These are phyloP conservation scores for Mantis religiosa DNA, from an alignment of 2,888 invertebrate species.

Conservation along the genomic window DNA sequence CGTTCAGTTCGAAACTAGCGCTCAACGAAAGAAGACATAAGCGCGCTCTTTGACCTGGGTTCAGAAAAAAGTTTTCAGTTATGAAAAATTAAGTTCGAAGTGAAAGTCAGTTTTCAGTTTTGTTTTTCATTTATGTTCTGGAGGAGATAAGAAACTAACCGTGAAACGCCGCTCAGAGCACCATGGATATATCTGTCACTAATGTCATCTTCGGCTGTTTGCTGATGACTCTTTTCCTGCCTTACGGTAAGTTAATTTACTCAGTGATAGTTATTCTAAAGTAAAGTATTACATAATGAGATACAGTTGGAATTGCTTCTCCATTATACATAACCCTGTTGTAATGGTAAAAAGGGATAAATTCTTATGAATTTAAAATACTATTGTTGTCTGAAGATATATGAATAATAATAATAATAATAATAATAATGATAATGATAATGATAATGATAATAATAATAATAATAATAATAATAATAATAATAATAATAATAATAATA, in stretches of 20 bases:
- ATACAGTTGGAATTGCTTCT: too few relatives aligned
- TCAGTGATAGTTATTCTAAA: too few relatives aligned
- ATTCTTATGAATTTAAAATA: too few relatives aligned
- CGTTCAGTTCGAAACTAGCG: neutral
- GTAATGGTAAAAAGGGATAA: too few relatives aligned
- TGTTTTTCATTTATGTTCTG: neutral
- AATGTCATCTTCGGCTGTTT: neutral
- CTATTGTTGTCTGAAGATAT: too few relatives aligned
- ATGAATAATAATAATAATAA: too few relatives aligned
- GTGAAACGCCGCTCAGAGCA: constrained; percentile 3
- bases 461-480: too few relatives aligned
- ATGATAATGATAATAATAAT: too few relatives aligned
- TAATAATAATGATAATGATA: too few relatives aligned
- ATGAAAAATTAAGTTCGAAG: neutral
- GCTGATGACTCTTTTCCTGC: neutral
- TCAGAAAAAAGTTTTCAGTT: neutral
- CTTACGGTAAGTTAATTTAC: neutral
- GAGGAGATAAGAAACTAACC: neutral
- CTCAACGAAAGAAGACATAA: neutral
- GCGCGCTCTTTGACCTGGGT: neutral
- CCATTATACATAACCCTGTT: too few relatives aligned
- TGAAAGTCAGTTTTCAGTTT: neutral
- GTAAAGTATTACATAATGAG: too few relatives aligned
- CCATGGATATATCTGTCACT: constrained; percentile 6
- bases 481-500: too few relatives aligned